Conservation (phyloP, 2,888 invertebrate genomes). For the Hydrotaea diabolus region DNA sequence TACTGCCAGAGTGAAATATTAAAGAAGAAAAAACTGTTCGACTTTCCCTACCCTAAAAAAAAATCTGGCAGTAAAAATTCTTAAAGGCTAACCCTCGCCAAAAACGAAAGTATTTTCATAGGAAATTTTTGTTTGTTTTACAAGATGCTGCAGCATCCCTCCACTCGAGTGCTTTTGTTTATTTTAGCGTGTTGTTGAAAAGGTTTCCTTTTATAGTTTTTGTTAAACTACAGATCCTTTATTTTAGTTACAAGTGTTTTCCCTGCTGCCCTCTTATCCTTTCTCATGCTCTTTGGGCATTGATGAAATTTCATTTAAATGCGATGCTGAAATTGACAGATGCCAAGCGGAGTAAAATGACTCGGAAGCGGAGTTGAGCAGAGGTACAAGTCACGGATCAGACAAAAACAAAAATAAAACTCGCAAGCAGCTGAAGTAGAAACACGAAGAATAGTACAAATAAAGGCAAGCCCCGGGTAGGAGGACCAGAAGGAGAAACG, state of each 20-base stretch:
- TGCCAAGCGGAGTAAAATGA: constrained; percentile 32
- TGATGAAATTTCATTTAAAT: constrained; percentile 33
- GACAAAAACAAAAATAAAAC: not conserved
- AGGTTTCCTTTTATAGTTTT: not conserved
- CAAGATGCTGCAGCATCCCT: constrained; percentile 35
- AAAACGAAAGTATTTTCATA: not conserved
- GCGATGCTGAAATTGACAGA: constrained; percentile 39
- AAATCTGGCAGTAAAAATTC: too few relatives aligned
- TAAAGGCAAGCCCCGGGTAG: not conserved
- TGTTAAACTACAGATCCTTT: not conserved
- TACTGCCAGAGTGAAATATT: too few relatives aligned
- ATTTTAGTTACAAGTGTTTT: constrained; percentile 6
- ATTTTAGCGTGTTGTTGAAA: not conserved
- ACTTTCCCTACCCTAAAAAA: too few relatives aligned
- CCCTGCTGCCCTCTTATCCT: not conserved
- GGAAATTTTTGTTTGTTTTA: not conserved
- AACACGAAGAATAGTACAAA: not conserved
- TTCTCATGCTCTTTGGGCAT: not conserved
- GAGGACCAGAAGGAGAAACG: not conserved
- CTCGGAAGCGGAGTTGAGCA: not conserved
- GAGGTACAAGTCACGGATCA: not conserved
- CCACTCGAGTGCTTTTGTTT: too few relatives aligned
- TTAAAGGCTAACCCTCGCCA: too few relatives aligned
- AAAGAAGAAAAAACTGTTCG: too few relatives aligned
- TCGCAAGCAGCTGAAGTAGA: constrained; percentile 12